A percentile compares a stretch with the other conserved stretches of the same genome.
phyloP scores from a whole-genome alignment of 2,113 vertebrate species.

The Limnothrissa miodon region DNA sequence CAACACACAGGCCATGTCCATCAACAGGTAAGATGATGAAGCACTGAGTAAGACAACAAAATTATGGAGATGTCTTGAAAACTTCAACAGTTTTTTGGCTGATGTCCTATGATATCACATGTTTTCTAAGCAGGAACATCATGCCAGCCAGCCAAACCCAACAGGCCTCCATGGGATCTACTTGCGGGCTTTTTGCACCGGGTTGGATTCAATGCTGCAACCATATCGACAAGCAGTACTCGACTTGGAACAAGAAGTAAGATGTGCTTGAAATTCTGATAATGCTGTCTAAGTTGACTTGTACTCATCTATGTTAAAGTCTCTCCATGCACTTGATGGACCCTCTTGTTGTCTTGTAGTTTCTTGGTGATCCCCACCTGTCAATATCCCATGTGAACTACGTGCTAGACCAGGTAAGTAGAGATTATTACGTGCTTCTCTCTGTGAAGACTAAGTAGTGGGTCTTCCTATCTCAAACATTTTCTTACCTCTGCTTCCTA shows the following conservation, averaged over 20 bases:
- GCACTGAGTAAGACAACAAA: background rate
- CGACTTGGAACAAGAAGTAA: conserved; percentile 94
- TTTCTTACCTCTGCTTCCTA: conserved; percentile 53
- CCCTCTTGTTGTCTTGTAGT: conserved; percentile 74
- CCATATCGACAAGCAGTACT: conserved; percentile 93
- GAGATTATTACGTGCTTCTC: background rate
- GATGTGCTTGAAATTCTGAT: background rate
- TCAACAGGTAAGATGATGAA: conserved; percentile 71
- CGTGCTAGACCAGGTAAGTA: conserved; percentile 89
- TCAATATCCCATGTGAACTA: conserved; percentile 96
- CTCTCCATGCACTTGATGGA: background rate
- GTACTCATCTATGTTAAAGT: background rate
- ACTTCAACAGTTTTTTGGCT: background rate
- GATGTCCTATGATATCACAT: background rate
- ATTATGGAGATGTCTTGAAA: background rate
- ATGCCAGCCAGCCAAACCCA: conserved; percentile 79
- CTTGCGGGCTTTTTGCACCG: conserved; percentile 92
- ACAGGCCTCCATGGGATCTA: conserved; percentile 90
- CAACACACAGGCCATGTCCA: conserved; percentile 92
- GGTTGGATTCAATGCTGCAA: conserved; percentile 90
- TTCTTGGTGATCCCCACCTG: conserved; percentile 93
- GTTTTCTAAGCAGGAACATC: conserved; percentile 79
- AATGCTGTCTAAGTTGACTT: background rate
- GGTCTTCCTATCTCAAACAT: background rate
- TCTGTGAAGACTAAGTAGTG: background rate